These are phyloP conservation scores for Argyra leucocephala DNA, from an alignment of 2,888 invertebrate genomes.

Conservation along the genomic window DNA sequence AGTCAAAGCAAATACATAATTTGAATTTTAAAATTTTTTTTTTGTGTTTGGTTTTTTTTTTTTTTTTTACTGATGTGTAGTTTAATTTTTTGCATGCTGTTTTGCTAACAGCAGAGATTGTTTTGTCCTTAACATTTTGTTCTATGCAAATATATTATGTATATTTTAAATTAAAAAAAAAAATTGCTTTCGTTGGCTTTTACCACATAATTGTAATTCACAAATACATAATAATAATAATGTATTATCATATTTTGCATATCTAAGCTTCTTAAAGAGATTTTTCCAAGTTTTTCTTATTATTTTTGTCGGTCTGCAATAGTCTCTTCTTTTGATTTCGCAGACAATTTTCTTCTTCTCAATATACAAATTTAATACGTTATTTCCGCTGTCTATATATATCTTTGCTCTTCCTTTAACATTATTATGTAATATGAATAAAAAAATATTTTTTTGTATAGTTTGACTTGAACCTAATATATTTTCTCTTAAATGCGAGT, in stretches of 20 bases:
- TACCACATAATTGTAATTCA: conserved; percentile 1
- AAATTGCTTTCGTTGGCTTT: not conserved
- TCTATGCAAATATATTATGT: not conserved
- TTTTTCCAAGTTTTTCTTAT: too few species aligned
- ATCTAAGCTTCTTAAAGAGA: not conserved
- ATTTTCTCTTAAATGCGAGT: too few species aligned
- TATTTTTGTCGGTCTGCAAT: too few species aligned
- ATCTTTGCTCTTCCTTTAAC: too few species aligned
- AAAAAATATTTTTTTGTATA: too few species aligned
- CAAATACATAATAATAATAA: too few species aligned
- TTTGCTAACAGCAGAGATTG: not conserved
- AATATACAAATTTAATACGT: too few species aligned
- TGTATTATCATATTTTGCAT: conserved; percentile 3
- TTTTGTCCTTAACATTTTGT: not conserved
- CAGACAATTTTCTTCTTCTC: too few species aligned
- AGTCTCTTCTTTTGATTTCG: too few species aligned
- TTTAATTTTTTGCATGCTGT: not conserved
- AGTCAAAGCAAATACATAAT: not conserved
- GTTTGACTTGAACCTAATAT: too few species aligned
- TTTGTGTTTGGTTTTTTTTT: not conserved
- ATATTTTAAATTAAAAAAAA: not conserved
- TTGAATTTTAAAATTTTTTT: not conserved
- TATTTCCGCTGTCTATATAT: too few species aligned
- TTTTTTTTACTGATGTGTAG: not conserved
- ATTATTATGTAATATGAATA: too few species aligned